phyloP scores from a whole-genome alignment of 2,888 invertebrate species.

The Osedax frankpressi region DNA sequence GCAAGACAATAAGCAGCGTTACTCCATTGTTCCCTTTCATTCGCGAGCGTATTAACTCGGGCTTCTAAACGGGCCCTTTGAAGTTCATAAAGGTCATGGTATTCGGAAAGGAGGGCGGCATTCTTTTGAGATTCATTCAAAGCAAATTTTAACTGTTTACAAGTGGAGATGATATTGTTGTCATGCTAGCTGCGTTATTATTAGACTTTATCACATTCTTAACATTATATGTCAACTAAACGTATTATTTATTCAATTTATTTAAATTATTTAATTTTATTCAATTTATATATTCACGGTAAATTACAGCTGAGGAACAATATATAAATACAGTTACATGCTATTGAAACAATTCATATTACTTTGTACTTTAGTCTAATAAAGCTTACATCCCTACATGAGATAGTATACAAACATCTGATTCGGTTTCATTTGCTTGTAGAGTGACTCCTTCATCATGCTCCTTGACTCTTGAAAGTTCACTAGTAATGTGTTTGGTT shows the following conservation, averaged over 20 bases:
- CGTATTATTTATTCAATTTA: no score
- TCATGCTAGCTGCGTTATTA: no score
- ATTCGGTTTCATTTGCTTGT: constrained; percentile 41
- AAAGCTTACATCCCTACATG: no score
- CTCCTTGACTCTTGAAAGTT: constrained; percentile 42
- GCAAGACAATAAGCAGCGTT: constrained; percentile 44
- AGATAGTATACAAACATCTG: constrained; percentile 33
- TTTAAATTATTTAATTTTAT: no score
- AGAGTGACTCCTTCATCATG: constrained; percentile 41
- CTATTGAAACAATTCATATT: no score
- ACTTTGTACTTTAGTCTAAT: no score
- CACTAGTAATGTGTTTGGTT: constrained; percentile 31
- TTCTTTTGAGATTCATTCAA: constrained; percentile 44
- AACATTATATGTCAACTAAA: no score
- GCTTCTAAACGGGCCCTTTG: constrained; percentile 42
- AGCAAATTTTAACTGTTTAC: constrained; percentile 39
- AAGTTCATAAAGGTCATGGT: constrained; percentile 45
- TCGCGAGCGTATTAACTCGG: constrained; percentile 36
- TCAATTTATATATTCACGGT: no score
- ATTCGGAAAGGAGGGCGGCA: constrained; percentile 42
- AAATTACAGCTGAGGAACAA: no score
- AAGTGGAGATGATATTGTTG: no score
- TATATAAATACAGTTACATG: no score
- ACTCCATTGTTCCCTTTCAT: constrained; percentile 45
- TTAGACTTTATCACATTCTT: no score